Conservation (phyloP, 2,888 invertebrate species). For the Drosophila recens region DNA sequence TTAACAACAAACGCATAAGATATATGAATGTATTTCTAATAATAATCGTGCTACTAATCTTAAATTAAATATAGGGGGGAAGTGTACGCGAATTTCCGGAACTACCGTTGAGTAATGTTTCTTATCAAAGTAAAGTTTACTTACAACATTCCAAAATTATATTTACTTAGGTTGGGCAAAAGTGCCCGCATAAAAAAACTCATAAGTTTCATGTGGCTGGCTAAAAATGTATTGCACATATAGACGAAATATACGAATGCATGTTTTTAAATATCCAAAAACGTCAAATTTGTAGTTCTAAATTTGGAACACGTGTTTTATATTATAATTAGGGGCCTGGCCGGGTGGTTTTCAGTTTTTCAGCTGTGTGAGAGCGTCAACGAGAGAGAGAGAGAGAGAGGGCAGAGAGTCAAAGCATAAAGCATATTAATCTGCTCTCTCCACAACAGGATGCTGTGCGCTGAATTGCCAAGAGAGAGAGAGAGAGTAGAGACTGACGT, state of each 20-base stretch:
- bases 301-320: conserved; percentile 53
- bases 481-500: conserved; percentile 24
- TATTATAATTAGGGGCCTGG: conserved; percentile 42
- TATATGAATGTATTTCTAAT: not conserved
- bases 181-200: not conserved
- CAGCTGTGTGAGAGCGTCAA: not conserved
- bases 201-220: conserved; percentile 4
- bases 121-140: conserved; percentile 12
- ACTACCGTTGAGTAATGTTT: not conserved
- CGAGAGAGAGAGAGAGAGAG: conserved; percentile 6
- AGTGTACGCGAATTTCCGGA: not conserved
- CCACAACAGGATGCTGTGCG: conserved; percentile 28
- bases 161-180: not conserved
- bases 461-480: conserved; percentile 32
- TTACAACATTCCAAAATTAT: not conserved
- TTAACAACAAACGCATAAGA: not conserved
- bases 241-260: not conserved
- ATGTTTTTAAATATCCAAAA: conserved; percentile 11
- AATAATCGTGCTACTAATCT: not conserved
- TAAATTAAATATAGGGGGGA: not conserved
- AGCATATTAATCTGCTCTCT: not conserved
- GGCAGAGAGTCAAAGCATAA: conserved; percentile 5
- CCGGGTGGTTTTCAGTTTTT: conserved; percentile 26
- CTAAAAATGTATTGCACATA: not conserved
- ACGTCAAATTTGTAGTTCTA: conserved; percentile 15